Base-by-base conservation (phyloP, 1,140 invertebrate species). In the Ceratina calcarata region DNA sequence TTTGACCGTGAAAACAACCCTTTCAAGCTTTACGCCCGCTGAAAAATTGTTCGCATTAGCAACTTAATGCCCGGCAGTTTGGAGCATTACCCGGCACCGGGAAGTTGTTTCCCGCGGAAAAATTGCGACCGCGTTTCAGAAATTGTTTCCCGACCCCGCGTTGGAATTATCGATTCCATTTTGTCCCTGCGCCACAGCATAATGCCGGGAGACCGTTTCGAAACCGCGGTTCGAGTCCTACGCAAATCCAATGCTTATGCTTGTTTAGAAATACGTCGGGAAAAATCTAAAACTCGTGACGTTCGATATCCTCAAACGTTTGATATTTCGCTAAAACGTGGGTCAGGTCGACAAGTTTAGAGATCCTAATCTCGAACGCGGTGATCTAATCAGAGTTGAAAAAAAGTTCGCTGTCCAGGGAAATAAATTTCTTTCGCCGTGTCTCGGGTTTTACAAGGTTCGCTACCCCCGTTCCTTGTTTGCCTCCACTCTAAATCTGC, bases 161-260 rank as follows among this genome's bases (percentile, higher is more conserved):
- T 49, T 10, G 55, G 51, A 49, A 76, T 76, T 76, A 76, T 76
- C 53, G 73, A 76, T 76, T 76, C 73, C 53, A 67, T 76, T 76
- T 67, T 67, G 24, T 55, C 2, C 18, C 32, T 45, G 27, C 53
- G 53, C 10, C 32, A 10, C 24, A 16, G n/a, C 24, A 45, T 45
- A 60, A 71, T 58, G 27, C n/a, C 24, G 45, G 16, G 45, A 60
- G 57, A n/a, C 15, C 2, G 6, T 55, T 55, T 55, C 16, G 13
- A 55, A 45, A 45, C 37, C 37, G 8, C 37, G 4, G 27, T 32
- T 32, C 27, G 27, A 32, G 27, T 32, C 27, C 27, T 32, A 32
- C 4, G 27, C 27, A 32, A 32, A 32, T 32, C 27, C 27, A 4
- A 32, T 32, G 27, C 27, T 32, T 32, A 32, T 32, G 27, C 1